Conservation (phyloP, 2,888 invertebrate genomes). For the Ormyrus labotus region DNA sequence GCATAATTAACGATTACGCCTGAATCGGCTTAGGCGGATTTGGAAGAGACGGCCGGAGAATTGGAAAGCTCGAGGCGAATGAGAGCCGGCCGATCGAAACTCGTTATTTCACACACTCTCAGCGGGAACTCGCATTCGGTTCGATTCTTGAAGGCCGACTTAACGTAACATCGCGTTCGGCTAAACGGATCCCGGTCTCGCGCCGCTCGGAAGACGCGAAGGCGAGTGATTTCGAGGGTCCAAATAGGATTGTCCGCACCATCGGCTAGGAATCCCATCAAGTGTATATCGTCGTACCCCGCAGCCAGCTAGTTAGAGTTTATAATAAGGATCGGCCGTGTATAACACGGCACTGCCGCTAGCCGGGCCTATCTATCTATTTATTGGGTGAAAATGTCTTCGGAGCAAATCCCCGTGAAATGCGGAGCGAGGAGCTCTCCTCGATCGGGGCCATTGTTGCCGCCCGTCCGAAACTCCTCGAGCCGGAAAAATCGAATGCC, state of each 20-base stretch:
- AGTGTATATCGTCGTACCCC: conserved; percentile 71
- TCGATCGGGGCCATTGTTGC: conserved; percentile 44
- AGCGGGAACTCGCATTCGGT: conserved; percentile 55
- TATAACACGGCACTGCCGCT: conserved; percentile 65
- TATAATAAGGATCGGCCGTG: conserved; percentile 75
- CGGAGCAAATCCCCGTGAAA: conserved; percentile 75
- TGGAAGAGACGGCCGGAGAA: neutral
- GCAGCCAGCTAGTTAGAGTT: conserved; percentile 71
- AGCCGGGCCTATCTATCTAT: conserved; percentile 72
- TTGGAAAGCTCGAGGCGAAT: conserved; percentile 27
- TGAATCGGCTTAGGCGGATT: conserved; percentile 48
- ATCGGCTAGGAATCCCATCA: conserved; percentile 76
- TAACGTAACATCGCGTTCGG: conserved; percentile 62
- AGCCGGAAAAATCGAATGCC: conserved; percentile 45
- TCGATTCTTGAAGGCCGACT: conserved; percentile 65
- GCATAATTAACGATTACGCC: conserved; percentile 39
- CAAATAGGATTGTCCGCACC: conserved; percentile 76
- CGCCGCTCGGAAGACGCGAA: conserved; percentile 60
- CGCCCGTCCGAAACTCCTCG: neutral
- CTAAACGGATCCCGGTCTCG: conserved; percentile 65
- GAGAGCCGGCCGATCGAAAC: conserved; percentile 36
- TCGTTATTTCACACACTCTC: conserved; percentile 52
- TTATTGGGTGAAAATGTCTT: conserved; percentile 76
- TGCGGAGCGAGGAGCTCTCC: conserved; percentile 59
- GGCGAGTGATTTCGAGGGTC: conserved; percentile 70